Conservation (phyloP, 2,113 vertebrate genomes). For the Percopsis transmontana region DNA sequence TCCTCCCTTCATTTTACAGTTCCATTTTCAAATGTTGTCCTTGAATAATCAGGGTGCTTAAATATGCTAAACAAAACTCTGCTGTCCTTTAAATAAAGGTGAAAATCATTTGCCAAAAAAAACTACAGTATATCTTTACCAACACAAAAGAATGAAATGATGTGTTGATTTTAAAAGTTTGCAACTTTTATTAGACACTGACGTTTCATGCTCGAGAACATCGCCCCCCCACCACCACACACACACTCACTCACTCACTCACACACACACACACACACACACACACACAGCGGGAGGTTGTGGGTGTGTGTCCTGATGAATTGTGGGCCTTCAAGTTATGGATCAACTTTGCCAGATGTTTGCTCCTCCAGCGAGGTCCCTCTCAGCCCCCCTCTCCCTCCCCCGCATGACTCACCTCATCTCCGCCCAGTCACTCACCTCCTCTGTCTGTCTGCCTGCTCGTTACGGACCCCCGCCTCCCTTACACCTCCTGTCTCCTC, state of each 20-base stretch:
- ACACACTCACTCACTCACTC: constrained; percentile 20
- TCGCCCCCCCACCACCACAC: neutral
- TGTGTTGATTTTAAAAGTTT: constrained; percentile 1
- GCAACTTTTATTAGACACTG: neutral
- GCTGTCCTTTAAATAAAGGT: too few relatives aligned
- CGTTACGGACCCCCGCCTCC: constrained; percentile 64
- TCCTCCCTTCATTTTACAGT: constrained; percentile 24
- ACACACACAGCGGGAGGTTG: constrained; percentile 17
- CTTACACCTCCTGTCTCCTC: constrained; percentile 57
- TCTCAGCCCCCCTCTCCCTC: constrained; percentile 37
- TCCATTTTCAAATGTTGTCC: constrained; percentile 38
- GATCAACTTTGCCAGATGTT: constrained; percentile 79
- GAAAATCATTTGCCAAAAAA: neutral
- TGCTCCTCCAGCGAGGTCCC: constrained; percentile 50
- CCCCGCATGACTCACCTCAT: constrained; percentile 61
- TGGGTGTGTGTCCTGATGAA: constrained; percentile 18
- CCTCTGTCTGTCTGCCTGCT: constrained; percentile 53
- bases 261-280: constrained; percentile 29
- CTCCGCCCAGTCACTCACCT: constrained; percentile 49
- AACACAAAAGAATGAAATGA: neutral
- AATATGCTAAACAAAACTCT: neutral
- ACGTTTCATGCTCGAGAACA: neutral
- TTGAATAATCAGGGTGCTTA: constrained; percentile 22
- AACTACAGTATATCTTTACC: neutral
- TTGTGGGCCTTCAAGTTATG: constrained; percentile 72